Evolutionary conservation across 2,888 invertebrate genomes (phyloP), one percentile per base, ranked within the genome.

Genomic region (Petrophora chlorosata): DNA sequence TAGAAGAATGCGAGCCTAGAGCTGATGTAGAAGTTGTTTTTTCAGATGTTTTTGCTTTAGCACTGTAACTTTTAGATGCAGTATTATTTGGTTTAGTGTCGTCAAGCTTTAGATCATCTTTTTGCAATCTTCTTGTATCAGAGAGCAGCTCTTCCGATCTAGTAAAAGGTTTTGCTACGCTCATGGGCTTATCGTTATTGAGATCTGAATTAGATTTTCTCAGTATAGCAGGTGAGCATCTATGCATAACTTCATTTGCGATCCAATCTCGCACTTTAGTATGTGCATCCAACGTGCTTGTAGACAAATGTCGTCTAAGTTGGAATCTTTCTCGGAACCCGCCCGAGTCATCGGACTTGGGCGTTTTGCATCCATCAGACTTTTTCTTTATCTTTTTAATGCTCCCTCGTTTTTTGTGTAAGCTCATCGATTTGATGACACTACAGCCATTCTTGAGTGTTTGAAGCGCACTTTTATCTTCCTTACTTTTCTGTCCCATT

Each of bases 251-350:
- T 76, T 95, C 95, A 57, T 95, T 94, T 0, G 95, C 93, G 63
- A 97, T 96, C 97, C 97, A 96, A 63, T 96, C 95, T 54, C 94
- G 92, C 0, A 97, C 96, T 91, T 96, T 96, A 8, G 95, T 94
- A 70, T 96, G 95, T 0, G 96, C 95, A 76, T 97, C 96, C 56
- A 97, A 93, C 0, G 96, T 96, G 54, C 95, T 96, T 3, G 92
- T 93, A 3, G 95, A 96, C 68, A 95, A 92, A 76, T 95, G 94
- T 13, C 95, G 82, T 12, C 94, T 92, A 16, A 95, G 79, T 73
- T 94, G 93, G 65, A 93, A 93, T 46, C 91, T 79, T 63, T 92
- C 86, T 26, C 92, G 88, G 61, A 92, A 92, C 29, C 92, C 91
- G 7, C 91, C 91, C 1, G 90, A 91, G 60, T 90, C 90, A 67